A percentile compares a stretch with the other conserved stretches of the same genome.
These are phyloP conservation scores for Gnathonemus longibarbis DNA, from an alignment of 2,113 vertebrate genomes.

Conservation along the genomic window DNA sequence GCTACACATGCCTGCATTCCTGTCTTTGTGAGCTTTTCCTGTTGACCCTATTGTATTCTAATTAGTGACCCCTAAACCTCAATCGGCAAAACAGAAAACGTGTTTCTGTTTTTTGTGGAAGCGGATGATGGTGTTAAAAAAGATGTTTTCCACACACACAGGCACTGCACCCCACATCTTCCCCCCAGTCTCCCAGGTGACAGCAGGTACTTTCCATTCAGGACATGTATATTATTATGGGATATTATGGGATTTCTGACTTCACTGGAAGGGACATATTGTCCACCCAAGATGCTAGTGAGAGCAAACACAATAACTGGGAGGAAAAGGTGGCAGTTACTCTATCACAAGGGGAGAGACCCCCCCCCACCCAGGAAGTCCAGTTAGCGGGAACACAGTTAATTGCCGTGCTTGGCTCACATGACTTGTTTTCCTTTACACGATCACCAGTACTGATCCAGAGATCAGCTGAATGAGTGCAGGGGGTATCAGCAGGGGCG, in stretches of 20 bases:
- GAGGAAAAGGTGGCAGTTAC: conserved; percentile 1
- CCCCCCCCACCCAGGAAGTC: too few species aligned
- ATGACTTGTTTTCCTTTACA: neutral
- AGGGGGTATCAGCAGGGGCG: neutral
- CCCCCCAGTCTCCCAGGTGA: neutral
- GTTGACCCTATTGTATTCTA: neutral
- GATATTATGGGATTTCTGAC: neutral
- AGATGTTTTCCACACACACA: neutral
- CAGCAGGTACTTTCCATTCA: neutral
- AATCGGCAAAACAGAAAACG: neutral
- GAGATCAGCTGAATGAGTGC: neutral
- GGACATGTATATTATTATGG: neutral
- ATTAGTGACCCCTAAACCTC: neutral
- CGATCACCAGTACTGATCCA: neutral
- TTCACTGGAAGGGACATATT: neutral
- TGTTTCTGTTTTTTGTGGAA: neutral
- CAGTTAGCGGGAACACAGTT: neutral
- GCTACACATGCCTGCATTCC: neutral
- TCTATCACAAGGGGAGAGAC: neutral
- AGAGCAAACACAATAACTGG: neutral
- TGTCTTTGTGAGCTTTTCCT: neutral
- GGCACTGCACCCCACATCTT: neutral
- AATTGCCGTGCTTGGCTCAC: neutral
- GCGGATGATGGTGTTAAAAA: neutral
- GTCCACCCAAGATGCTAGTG: neutral